Conservation (phyloP, 2,113 vertebrate species). For the Phodopus roborovskii region DNA sequence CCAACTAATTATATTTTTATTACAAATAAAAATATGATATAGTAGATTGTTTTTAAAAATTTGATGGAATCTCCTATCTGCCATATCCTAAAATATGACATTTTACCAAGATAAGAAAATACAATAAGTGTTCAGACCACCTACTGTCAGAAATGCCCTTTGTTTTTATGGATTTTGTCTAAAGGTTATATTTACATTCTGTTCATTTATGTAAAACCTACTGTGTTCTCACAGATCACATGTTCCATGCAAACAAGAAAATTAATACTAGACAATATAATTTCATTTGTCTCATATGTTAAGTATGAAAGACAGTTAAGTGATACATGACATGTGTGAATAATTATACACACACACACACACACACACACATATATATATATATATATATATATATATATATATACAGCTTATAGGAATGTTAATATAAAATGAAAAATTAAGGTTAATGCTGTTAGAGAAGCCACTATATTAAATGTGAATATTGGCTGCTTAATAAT, state of each 20-base stretch:
- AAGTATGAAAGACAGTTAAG: neutral
- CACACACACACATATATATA: too few relatives aligned
- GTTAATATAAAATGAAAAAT: neutral
- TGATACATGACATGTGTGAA: neutral
- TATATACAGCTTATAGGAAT: neutral
- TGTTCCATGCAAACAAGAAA: neutral
- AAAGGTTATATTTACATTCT: neutral
- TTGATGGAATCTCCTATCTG: neutral
- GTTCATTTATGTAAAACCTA: neutral
- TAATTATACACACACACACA: too few relatives aligned
- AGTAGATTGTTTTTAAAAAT: neutral
- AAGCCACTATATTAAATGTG: neutral
- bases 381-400: neutral
- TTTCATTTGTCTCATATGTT: neutral
- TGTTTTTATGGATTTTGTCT: constrained; percentile 4
- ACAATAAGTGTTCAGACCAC: neutral
- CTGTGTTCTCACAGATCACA: neutral
- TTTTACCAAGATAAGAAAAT: neutral
- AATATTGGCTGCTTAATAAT: neutral
- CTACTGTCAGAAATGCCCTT: constrained; percentile 6
- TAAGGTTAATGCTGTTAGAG: neutral
- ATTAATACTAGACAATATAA: neutral
- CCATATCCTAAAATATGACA: neutral
- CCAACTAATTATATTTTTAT: neutral
- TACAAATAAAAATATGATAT: neutral